A percentile compares a stretch with the other conserved stretches of the same genome.
Conservation (phyloP, 2,797 vertebrate genomes). For the Scarus forsteni region DNA sequence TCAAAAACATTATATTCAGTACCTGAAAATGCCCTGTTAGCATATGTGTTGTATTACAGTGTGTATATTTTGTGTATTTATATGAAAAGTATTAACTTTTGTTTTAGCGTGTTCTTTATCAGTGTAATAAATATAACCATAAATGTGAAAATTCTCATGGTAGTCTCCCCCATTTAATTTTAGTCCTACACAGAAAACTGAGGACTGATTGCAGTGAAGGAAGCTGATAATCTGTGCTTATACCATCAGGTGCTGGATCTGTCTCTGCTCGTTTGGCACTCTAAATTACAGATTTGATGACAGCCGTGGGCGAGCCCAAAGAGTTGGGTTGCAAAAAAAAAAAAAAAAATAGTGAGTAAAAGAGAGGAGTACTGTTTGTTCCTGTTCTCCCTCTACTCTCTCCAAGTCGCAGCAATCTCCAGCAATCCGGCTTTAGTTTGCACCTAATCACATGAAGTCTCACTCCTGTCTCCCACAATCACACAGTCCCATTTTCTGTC, state of each 20-base stretch:
- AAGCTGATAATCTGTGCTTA: constrained; percentile 32
- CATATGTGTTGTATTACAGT: not conserved
- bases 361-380: constrained; percentile 63
- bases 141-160: constrained; percentile 22
- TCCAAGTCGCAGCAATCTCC: constrained; percentile 68
- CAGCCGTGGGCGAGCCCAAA: constrained; percentile 49
- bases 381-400: constrained; percentile 49
- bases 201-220: constrained; percentile 25
- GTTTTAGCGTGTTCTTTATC: constrained; percentile 25
- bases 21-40: not conserved
- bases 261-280: constrained; percentile 51
- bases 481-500: constrained; percentile 73
- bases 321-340: constrained; percentile 35
- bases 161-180: constrained; percentile 21
- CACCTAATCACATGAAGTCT: constrained; percentile 75
- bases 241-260: constrained; percentile 47
- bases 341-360: constrained; percentile 26
- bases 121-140: constrained; percentile 44
- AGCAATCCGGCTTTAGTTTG: constrained; percentile 66
- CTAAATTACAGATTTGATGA: constrained; percentile 62
- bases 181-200: constrained; percentile 4
- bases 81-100: constrained; percentile 39
- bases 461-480: constrained; percentile 75
- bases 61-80: constrained; percentile 65
- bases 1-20: not conserved